A percentile compares a stretch with the other conserved stretches of the same genome.
These are phyloP conservation scores for Choloepus didactylus DNA, from an alignment of 2,797 vertebrate species.

Conservation along the genomic window DNA sequence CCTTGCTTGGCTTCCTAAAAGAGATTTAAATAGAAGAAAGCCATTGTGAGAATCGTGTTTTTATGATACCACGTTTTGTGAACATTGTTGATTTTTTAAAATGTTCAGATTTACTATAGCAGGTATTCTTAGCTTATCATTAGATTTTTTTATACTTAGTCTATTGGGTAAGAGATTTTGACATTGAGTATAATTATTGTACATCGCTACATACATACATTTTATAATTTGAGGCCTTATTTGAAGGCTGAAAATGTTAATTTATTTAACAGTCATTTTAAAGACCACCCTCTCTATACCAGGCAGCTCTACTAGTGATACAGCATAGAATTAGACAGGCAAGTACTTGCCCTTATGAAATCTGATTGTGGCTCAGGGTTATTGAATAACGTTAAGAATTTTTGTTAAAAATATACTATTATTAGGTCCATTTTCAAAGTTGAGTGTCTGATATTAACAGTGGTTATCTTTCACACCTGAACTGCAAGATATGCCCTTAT, in stretches of 20 bases:
- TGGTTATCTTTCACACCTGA: conserved; percentile 26
- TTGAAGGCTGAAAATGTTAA: conserved; percentile 30
- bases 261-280: background rate
- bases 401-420: background rate
- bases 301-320: background rate
- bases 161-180: background rate
- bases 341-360: background rate
- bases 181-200: background rate
- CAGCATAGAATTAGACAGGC: background rate
- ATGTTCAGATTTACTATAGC: background rate
- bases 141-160: background rate
- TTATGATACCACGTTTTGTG: conserved; percentile 33
- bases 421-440: conserved; percentile 1
- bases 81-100: conserved; percentile 7
- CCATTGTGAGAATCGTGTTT: background rate
- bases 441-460: background rate
- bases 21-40: conserved; percentile 51
- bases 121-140: conserved; percentile 41
- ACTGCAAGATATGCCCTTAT: background rate
- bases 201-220: background rate
- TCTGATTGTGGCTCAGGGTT: background rate
- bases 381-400: background rate
- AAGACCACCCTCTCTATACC: background rate
- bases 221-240: conserved; percentile 38
- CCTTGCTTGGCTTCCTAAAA: conserved; percentile 61